These are phyloP conservation scores for Lathamus discolor DNA, from an alignment of 2,113 vertebrate genomes.

Conservation along the genomic window DNA sequence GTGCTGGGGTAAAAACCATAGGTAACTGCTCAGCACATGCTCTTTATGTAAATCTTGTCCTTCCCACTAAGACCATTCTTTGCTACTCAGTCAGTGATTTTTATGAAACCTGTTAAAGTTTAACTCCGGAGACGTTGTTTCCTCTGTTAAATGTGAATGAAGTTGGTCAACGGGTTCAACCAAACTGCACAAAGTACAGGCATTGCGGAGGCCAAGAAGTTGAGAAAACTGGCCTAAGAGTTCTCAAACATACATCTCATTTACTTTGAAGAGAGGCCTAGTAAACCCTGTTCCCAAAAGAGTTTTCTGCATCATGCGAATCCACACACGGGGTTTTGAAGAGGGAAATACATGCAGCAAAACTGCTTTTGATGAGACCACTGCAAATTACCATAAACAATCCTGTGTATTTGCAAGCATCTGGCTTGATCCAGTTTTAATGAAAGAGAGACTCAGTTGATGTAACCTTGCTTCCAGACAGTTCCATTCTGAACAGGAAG, in stretches of 20 bases:
- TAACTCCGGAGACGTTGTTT: background rate
- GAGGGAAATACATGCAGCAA: background rate
- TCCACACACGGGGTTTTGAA: background rate
- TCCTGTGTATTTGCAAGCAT: background rate
- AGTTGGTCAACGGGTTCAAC: background rate
- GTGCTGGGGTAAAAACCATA: background rate
- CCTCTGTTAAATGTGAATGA: background rate
- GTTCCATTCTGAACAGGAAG: background rate
- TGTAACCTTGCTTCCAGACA: background rate
- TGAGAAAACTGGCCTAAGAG: background rate
- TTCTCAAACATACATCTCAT: background rate
- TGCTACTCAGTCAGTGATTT: background rate
- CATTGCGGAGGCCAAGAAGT: background rate
- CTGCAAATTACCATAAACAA: background rate
- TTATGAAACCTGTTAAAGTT: background rate
- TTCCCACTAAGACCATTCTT: background rate
- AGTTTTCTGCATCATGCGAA: background rate
- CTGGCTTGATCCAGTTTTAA: background rate
- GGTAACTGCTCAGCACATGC: background rate
- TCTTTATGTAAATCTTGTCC: background rate
- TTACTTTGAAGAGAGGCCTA: background rate
- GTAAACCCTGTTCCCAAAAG: background rate
- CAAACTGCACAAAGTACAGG: background rate
- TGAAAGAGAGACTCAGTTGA: background rate
- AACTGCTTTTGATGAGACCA: background rate